Conservation (phyloP, 2,113 vertebrate genomes). For the Bubo blakistoni region DNA sequence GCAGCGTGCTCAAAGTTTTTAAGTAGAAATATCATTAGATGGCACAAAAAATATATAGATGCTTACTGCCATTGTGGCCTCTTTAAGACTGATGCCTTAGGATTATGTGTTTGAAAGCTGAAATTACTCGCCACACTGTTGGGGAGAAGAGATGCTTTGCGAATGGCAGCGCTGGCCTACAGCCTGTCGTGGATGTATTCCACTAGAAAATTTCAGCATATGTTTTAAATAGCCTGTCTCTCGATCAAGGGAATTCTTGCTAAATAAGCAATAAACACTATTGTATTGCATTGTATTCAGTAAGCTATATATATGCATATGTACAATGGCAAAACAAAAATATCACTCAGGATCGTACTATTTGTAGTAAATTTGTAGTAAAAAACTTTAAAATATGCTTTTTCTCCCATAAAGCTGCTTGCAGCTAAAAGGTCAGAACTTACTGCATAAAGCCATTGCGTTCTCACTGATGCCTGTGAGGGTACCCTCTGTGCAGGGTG, state of each 20-base stretch:
- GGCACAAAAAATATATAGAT: not conserved
- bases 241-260: not conserved
- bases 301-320: conserved; percentile 32
- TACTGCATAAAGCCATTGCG: not conserved
- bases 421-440: not conserved
- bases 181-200: not conserved
- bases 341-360: not conserved
- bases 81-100: not conserved
- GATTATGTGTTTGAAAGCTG: not conserved
- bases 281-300: conserved; percentile 25
- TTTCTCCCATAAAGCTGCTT: not conserved
- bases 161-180: not conserved
- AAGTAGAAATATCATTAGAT: not conserved
- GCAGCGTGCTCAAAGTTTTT: not conserved
- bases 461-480: not conserved
- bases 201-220: not conserved
- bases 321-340: conserved; percentile 25
- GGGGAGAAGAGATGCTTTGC: not conserved
- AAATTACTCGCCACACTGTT: not conserved
- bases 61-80: not conserved
- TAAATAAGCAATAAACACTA: conserved; percentile 4
- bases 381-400: not conserved
- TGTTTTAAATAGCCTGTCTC: conserved; percentile 9
- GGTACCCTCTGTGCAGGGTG: too few species aligned
- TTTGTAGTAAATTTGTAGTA: not conserved